Evolutionary conservation across 2,888 invertebrate species (phyloP).

Genomic region (Mongoloraphidia duomilia): DNA sequence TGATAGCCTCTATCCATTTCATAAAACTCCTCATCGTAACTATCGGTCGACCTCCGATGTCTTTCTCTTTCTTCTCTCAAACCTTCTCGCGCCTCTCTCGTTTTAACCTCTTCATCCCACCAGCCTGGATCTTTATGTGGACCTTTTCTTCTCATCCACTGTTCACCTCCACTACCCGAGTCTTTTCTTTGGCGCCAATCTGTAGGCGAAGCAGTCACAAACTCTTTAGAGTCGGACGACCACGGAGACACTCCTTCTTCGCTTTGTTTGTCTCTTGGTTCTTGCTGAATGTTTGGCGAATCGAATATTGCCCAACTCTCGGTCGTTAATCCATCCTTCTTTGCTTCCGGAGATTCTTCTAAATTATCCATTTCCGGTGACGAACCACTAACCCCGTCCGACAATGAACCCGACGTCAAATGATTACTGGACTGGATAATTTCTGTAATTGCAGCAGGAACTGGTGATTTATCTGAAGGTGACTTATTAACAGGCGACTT

Average conservation of each 20-base stretch:
- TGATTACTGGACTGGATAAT: slow-evolving; percentile 24
- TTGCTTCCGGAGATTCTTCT: slow-evolving; percentile 25
- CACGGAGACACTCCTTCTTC: slow-evolving; percentile 52
- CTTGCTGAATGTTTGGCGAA: slow-evolving; percentile 22
- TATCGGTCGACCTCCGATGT: slow-evolving; percentile 25
- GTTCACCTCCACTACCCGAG: slow-evolving; percentile 32
- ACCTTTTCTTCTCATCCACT: slow-evolving; percentile 24
- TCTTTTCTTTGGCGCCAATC: slow-evolving; percentile 33
- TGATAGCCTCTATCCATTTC: slow-evolving; percentile 14
- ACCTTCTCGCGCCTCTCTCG: neutral
- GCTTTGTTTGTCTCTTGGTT: slow-evolving; percentile 25
- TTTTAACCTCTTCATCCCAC: slow-evolving; percentile 27
- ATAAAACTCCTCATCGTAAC: slow-evolving; percentile 29
- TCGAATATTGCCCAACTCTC: slow-evolving; percentile 48
- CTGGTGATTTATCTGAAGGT: slow-evolving; percentile 26
- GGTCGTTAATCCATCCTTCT: slow-evolving; percentile 20
- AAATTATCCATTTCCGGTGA: slow-evolving; percentile 46
- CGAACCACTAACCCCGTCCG: slow-evolving; percentile 47
- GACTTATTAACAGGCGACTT: slow-evolving; percentile 11
- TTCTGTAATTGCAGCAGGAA: slow-evolving; percentile 28
- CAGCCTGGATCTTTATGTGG: slow-evolving; percentile 29
- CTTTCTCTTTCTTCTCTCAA: slow-evolving; percentile 4
- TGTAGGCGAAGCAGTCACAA: slow-evolving; percentile 30
- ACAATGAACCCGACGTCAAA: slow-evolving; percentile 44
- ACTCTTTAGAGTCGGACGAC: slow-evolving; percentile 62